Evolutionary conservation across 2,888 invertebrate species (phyloP), one percentile per base, ranked within the genome.

Genomic region (Drosophila mimica): DNA sequence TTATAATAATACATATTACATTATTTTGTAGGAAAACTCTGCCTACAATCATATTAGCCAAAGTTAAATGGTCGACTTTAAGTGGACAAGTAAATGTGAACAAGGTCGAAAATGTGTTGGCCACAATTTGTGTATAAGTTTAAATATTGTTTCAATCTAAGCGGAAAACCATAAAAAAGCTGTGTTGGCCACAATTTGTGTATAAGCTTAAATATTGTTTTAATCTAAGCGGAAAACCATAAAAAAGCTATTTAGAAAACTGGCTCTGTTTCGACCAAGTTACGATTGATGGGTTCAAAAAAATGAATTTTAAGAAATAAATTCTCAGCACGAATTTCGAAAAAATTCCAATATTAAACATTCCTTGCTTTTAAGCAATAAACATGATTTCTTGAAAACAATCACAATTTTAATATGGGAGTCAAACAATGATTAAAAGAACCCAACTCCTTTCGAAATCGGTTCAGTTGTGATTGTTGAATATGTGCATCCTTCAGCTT

Each of bases 271-370:
- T 20, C 3, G 13, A 20, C 3, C 13, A 25, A 20, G 20, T 20
- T 2, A 2, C 13, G 4, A 4, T 15, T 25, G 5, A 0, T n/a
- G n/a, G n/a, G n/a, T n/a, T n/a, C n/a, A 9, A n/a, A n/a, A 9
- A 40, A 5, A 1, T 15, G 15, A 0, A 1, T 25, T 25, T 13
- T 25, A 8, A 46, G 25, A 4, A 15, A 13, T 25, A 46, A 25
- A 46, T 25, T 15, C 46, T 15, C 15, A 0, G 46, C 15, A 13
- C 7, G 13, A 15, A 25, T 46, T 40, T 17, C 7, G 3, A 11
- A 11, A 2, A n/a, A 9, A 4, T 15, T 13, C 6, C 9, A 13
- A 13, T 7, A 20, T 17, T 46, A 46, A 7, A 46, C 20, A 15
- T 25, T 20, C 2, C 4, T 25, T 15, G 0, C 20, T 4, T 4